Evolutionary conservation across 2,888 invertebrate genomes (phyloP), one percentile per base, ranked within the genome.

Genomic region (Eulithis testata): DNA sequence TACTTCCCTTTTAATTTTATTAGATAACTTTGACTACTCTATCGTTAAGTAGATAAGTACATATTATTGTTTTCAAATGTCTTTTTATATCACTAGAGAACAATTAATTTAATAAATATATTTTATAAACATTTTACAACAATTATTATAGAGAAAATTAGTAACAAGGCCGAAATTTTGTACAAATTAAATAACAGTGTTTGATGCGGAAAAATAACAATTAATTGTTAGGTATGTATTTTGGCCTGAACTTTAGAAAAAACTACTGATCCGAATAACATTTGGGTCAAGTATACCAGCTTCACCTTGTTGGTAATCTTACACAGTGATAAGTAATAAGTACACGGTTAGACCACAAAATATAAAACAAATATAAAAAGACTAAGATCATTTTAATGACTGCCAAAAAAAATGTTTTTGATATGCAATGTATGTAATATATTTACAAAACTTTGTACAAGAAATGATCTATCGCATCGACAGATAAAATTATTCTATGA

Each of bases 51-150:
- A 73, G 66, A 75, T 73, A 47, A n/a, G 45, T 59, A 72, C 69
- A 69, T 67, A 74, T 73, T 79, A 74, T 73, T 79, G 76, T 71
- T 84, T 84, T 81, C 81, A 87, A 76, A 80, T 80, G 79, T 82
- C 79, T 85, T 82, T 78, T 86, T 80, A 80, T 80, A 82, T 76
- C 77, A 76, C 84, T 84, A 83, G 78, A 83, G 80, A 83, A 88
- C 86, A 85, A 79, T 85, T 82, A 21, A 81, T 84, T 85, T 80
- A 78, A 75, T 89, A 86, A 85, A 85, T 86, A 86, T 85, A 86
- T 84, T 84, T 83, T 86, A 88, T 90, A 88, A 89, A 90, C 87
- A 90, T 87, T 87, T 86, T 85, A 90, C 87, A 91, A 91, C 89
- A 90, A 87, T 82, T 49, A 50, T 12, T 12, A 81, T 84, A 75